Percentiles rank a stretch among this genome's conserved stretches.
Evolutionary conservation across 2,797 vertebrate species (phyloP).

Genomic region (Catostomus latipinnis): DNA sequence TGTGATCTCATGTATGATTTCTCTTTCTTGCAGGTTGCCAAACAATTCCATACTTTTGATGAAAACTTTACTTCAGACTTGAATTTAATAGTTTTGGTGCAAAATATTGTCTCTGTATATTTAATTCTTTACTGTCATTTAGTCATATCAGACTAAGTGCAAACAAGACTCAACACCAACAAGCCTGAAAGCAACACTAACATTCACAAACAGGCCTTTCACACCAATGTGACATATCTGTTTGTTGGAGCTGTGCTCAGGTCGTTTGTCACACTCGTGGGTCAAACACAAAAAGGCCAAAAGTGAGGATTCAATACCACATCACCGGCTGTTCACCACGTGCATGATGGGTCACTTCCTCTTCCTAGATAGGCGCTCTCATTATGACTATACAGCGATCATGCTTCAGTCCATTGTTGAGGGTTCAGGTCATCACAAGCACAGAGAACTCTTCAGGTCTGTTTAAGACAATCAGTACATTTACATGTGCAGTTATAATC

Average conservation of each 20-base stretch:
- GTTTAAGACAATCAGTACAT: too few species aligned
- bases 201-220: slow-evolving; percentile 4
- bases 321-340: not conserved
- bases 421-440: not conserved
- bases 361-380: not conserved
- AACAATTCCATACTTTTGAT: too few species aligned
- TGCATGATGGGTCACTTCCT: slow-evolving; percentile 22
- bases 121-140: not conserved
- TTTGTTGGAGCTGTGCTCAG: slow-evolving; percentile 17
- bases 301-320: not conserved
- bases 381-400: not conserved
- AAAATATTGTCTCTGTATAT: not conserved
- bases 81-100: not conserved
- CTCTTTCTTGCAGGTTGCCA: too few species aligned
- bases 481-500: too few species aligned
- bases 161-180: slow-evolving; percentile 1
- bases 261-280: slow-evolving; percentile 6
- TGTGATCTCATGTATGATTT: too few species aligned
- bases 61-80: too few species aligned
- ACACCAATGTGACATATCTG: slow-evolving; percentile 25
- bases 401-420: not conserved
- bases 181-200: not conserved
- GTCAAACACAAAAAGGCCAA: not conserved
- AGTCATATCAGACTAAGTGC: not conserved
- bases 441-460: not conserved